Base-by-base conservation (phyloP, 2,113 vertebrate species). In the Puma concolor region DNA sequence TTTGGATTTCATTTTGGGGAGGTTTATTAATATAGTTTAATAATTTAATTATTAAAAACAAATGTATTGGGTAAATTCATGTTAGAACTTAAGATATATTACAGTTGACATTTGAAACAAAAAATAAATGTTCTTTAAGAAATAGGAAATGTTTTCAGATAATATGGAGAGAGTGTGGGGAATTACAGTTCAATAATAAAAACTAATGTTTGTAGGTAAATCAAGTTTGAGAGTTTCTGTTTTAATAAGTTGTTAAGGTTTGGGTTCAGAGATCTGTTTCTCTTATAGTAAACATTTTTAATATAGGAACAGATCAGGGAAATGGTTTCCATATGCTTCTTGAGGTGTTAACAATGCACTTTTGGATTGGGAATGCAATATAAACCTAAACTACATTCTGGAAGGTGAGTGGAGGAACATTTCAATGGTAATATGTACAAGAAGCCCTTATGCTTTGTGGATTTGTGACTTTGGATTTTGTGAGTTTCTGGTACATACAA, bases 301-400 rank as follows among this genome's bases (percentile, higher is more conserved):
- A 96, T 97, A 69, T 94, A 87, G 90, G 77, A 96, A 88, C 64
- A 64, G 93, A 95, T 97, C 94, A 97, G 57, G 87, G 93, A 95
- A 97, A 79, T 98, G 94, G 23, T n/a, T 97, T 98, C 97, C 95
- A 97, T 97, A 96, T 98, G 97, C 87, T 79, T 81, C 66, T 83
- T 94, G 86, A 98, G 92, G 57, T 98, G 74, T 92, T 97, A 95
- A 98, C 96, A 97, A 96, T 95, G 63, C 81, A 92, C 80, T 97
- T 90, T 96, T 96, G 90, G 95, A 79, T 94, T 97, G 97, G 83
- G 92, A 98, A 77, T 95, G 94, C 92, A 97, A 88, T 96, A 86
- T 96, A 98, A 96, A 63, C 82, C 36, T 94, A 79, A 97, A 91
- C 64, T 95, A 60, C 81, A 72, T 91, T 96, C 74, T 97, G 86